Evolutionary conservation across 2,797 vertebrate species (phyloP), one percentile per base, ranked within the genome.

Genomic region (Tachyglossus aculeatus): DNA sequence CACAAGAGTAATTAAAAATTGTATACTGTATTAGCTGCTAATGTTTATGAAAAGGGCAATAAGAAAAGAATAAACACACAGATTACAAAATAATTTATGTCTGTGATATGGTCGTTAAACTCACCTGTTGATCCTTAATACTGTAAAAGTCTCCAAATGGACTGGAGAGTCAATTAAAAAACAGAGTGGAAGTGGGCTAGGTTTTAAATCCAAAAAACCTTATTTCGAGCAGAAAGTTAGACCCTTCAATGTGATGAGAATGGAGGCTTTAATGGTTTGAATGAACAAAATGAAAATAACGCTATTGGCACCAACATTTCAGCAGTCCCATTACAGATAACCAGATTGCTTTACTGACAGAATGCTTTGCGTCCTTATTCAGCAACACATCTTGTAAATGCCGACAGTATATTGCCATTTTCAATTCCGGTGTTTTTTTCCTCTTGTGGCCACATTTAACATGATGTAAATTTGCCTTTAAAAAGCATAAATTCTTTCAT

Each of bases 401-500:
- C 24, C 34, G 39, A 31, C 51, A 63, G 52, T 50, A 21, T 1
- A 2, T 15, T 22, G 4, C 25, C 2, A 4, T 7, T 5, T 33
- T 38, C 59, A 65, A 70, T 6, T 29, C 10, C 27, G 10, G 50
- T 38, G 5, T 48, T 37, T 33, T 56, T 40, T 24, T 48, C 33
- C 62, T 57, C 55, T 59, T 22, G 24, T 27, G 6, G 50, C 5
- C 40, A 19, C 34, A 50, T 47, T 71, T 50, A 57, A 69, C 1
- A 7, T n/a, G 9, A 71, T 53, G 71, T 38, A 2, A 9, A 27
- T 38, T 9, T 47, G 10, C 16, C 56, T 74, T 6, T 68, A 56
- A 72, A 29, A 72, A 24, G 11, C 19, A 55, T 48, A 45, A 40
- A 16, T 41, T 65, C 32, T 62, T 60, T 57, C 32, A 40, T 45